Conservation (phyloP, 2,113 vertebrate genomes). For the Isurus oxyrinchus region DNA sequence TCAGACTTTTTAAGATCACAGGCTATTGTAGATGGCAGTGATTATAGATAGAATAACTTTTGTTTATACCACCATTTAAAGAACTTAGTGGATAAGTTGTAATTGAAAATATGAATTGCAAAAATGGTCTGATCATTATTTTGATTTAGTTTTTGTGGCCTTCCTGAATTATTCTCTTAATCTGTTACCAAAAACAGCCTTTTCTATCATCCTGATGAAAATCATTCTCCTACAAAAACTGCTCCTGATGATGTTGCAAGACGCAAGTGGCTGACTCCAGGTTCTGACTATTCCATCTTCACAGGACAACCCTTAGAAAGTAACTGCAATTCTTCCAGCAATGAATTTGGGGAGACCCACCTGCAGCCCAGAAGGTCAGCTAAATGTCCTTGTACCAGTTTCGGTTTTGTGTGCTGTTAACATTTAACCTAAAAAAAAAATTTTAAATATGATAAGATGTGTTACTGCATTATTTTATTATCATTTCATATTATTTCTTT, state of each 20-base stretch:
- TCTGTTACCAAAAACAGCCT: slow-evolving; percentile 22
- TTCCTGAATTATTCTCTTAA: slow-evolving; percentile 36
- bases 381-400: not conserved
- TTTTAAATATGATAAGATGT: not conserved
- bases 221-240: slow-evolving; percentile 54
- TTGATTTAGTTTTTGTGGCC: not conserved
- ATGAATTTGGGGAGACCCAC: slow-evolving; percentile 45
- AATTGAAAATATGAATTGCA: not conserved
- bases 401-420: not conserved
- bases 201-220: slow-evolving; percentile 52
- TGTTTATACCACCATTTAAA: not conserved
- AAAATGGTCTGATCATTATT: not conserved
- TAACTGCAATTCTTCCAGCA: slow-evolving; percentile 42
- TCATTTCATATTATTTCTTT: not conserved
- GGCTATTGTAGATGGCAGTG: not conserved
- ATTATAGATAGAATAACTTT: not conserved
- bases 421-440: not conserved
- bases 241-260: slow-evolving; percentile 55
- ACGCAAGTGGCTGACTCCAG: slow-evolving; percentile 61
- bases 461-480: not conserved
- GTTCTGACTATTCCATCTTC: slow-evolving; percentile 64
- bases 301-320: slow-evolving; percentile 60
- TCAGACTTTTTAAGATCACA: not conserved
- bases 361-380: slow-evolving; percentile 42
- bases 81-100: not conserved